These are phyloP conservation scores for Mormyrus lacerda DNA, from an alignment of 2,113 vertebrate species.

Conservation along the genomic window DNA sequence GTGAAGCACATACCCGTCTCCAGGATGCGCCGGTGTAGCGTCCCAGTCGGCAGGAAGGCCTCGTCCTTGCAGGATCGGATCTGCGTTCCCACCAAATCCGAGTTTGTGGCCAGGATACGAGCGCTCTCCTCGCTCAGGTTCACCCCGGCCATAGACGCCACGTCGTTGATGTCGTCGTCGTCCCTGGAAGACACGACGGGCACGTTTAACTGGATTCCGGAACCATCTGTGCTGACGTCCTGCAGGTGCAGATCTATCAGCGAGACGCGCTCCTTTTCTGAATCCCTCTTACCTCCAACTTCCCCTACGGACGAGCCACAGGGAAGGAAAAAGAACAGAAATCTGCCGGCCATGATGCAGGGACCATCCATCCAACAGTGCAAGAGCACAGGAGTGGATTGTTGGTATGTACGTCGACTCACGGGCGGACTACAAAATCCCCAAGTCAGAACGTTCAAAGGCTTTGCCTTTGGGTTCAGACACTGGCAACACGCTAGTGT, in stretches of 20 bases:
- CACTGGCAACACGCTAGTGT: neutral
- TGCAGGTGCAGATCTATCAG: neutral
- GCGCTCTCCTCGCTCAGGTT: conserved; percentile 80
- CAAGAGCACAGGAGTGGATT: neutral
- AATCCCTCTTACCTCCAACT: neutral
- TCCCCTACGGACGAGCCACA: neutral
- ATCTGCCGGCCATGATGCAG: neutral
- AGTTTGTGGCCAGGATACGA: conserved; percentile 73
- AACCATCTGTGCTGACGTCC: neutral
- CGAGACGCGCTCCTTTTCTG: neutral
- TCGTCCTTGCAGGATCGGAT: conserved; percentile 79
- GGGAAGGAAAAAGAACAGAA: neutral
- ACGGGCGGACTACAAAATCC: neutral
- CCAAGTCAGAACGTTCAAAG: neutral
- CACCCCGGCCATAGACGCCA: conserved; percentile 78
- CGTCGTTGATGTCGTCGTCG: conserved; percentile 79
- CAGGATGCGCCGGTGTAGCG: conserved; percentile 73
- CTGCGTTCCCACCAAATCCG: conserved; percentile 72
- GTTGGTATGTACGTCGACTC: neutral
- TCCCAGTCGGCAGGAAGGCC: conserved; percentile 69
- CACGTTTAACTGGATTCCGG: neutral
- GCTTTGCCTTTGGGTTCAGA: neutral
- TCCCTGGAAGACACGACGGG: conserved; percentile 53
- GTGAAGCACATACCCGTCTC: conserved; percentile 62
- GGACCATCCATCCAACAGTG: neutral